Conservation (phyloP, 2,888 invertebrate genomes). For the Drosophila longiperda region DNA sequence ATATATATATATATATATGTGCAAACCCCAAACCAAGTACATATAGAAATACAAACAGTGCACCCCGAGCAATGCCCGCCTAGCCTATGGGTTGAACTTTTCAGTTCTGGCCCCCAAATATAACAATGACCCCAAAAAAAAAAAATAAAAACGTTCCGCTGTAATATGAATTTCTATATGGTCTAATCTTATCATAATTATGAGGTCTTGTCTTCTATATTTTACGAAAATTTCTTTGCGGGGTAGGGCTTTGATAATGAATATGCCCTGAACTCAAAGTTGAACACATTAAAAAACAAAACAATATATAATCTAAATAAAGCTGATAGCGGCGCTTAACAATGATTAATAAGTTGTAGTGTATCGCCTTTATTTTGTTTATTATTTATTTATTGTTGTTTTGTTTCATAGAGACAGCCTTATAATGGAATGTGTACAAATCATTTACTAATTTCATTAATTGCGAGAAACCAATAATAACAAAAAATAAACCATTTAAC, state of each 20-base stretch:
- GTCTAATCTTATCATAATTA: constrained; percentile 47
- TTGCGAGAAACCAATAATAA: constrained; percentile 40
- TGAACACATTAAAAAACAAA: constrained; percentile 16
- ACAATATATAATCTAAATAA: constrained; percentile 20
- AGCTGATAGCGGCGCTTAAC: constrained; percentile 30
- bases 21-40: constrained; percentile 10
- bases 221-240: constrained; percentile 3
- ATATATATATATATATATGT: background rate
- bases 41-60: constrained; percentile 29
- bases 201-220: constrained; percentile 12
- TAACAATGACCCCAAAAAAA: constrained; percentile 48
- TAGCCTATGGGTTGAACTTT: constrained; percentile 41
- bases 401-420: constrained; percentile 17
- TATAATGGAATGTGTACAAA: constrained; percentile 62
- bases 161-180: constrained; percentile 26
- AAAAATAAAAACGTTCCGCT: constrained; percentile 49
- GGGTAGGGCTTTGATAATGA: constrained; percentile 23
- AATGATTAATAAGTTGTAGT: constrained; percentile 7
- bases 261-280: constrained; percentile 44
- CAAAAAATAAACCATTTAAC: constrained; percentile 34
- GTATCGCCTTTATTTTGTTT: constrained; percentile 27
- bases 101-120: constrained; percentile 47
- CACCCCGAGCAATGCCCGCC: constrained; percentile 38
- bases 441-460: constrained; percentile 70
- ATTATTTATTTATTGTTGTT: constrained; percentile 12